A percentile compares a stretch with the other conserved stretches of the same genome.
Conservation (phyloP, 1,140 invertebrate species). For the Cryptotermes secundus region DNA sequence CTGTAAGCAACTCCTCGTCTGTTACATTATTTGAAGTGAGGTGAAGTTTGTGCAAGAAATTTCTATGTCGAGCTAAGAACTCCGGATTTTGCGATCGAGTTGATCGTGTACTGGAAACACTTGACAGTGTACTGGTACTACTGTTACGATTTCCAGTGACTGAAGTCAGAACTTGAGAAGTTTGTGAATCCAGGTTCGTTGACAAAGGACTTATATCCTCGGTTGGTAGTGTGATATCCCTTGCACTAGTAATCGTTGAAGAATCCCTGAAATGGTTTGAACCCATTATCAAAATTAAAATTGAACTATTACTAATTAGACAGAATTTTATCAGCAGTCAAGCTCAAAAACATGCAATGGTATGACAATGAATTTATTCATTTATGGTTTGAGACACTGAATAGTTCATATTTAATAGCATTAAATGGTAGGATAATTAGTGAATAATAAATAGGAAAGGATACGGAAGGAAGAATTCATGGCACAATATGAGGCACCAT, state of each 20-base stretch:
- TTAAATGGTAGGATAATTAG: no score
- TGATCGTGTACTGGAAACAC: slow-evolving; percentile 36
- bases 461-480: no score
- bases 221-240: not conserved
- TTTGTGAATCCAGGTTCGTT: not conserved
- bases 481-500: no score
- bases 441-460: no score
- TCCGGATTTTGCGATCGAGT: slow-evolving; percentile 59
- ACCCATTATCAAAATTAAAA: not conserved
- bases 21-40: slow-evolving; percentile 34
- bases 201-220: not conserved
- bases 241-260: not conserved
- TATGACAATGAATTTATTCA: no score
- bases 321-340: no score
- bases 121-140: no score
- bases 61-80: slow-evolving; percentile 57
- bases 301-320: no score
- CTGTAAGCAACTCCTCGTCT: not conserved
- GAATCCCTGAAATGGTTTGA: not conserved
- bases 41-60: slow-evolving; percentile 51
- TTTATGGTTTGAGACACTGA: no score
- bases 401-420: no score
- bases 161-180: not conserved
- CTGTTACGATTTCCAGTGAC: not conserved
- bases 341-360: no score